Evolutionary conservation across 2,113 vertebrate genomes (phyloP).

Genomic region (Spilogale gracilis): DNA sequence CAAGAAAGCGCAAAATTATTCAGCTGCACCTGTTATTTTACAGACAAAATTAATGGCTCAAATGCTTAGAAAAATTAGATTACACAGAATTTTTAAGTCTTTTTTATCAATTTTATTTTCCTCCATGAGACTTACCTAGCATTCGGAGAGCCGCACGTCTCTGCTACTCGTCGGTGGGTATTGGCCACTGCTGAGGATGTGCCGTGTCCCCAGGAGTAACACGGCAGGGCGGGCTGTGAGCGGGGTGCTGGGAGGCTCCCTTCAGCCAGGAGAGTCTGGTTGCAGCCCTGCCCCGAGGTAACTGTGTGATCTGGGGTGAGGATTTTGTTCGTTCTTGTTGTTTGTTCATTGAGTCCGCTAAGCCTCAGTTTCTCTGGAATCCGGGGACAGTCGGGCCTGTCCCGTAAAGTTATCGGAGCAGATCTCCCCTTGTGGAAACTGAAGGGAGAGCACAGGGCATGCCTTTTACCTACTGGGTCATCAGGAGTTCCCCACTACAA

Average conservation of each 20-base stretch:
- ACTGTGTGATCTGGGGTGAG: neutral
- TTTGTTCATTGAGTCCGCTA: neutral
- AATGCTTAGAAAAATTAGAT: conserved; percentile 66
- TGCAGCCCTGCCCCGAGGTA: no score
- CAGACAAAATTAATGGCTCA: conserved; percentile 56
- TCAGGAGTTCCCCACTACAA: neutral
- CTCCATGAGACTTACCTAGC: conserved; percentile 7
- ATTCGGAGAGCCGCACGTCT: neutral
- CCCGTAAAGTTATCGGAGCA: neutral
- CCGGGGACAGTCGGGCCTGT: no score
- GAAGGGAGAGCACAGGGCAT: neutral
- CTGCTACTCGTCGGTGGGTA: neutral
- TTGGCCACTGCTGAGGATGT: neutral
- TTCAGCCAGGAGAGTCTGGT: neutral
- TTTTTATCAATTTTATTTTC: conserved; percentile 64
- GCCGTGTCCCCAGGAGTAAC: neutral
- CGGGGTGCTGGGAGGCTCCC: neutral
- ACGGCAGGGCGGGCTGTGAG: neutral
- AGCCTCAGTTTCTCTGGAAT: neutral
- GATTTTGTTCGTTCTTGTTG: neutral
- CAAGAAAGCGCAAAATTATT: conserved; percentile 73
- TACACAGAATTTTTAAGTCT: conserved; percentile 67
- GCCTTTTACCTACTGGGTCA: neutral
- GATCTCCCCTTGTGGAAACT: neutral
- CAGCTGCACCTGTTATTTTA: conserved; percentile 62